phyloP scores from a whole-genome alignment of 2,888 invertebrate genomes.

The Mythimna loreyi region DNA sequence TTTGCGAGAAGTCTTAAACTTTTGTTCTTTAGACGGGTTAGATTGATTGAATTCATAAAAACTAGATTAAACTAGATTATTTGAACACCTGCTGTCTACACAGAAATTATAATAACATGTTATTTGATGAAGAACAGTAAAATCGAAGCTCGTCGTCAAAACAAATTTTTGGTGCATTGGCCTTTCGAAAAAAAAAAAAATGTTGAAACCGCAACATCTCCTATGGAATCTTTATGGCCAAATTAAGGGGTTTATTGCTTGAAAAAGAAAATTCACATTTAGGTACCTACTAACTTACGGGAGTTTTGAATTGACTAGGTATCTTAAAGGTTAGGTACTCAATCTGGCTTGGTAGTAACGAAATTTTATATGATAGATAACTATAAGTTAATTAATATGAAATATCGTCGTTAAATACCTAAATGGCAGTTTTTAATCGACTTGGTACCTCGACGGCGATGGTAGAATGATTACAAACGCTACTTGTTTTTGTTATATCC shows the following conservation, averaged over 20 bases:
- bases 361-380: too few relatives aligned
- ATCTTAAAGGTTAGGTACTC: background rate
- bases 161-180: conserved; percentile 7
- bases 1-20: conserved; percentile 3
- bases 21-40: conserved; percentile 11
- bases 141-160: conserved; percentile 5
- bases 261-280: background rate
- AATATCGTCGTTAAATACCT: too few relatives aligned
- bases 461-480: too few relatives aligned
- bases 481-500: too few relatives aligned
- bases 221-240: background rate
- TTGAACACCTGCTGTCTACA: conserved; percentile 26
- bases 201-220: background rate
- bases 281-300: too few relatives aligned
- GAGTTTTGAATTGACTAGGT: too few relatives aligned
- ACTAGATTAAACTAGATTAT: conserved; percentile 22
- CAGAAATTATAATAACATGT: conserved; percentile 10
- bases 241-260: background rate
- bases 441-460: too few relatives aligned
- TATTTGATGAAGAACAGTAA: conserved; percentile 3
- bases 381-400: too few relatives aligned
- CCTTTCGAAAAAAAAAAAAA: background rate
- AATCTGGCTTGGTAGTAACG: background rate
- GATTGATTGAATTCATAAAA: conserved; percentile 7
- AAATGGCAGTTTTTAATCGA: too few relatives aligned